Percentiles rank a stretch among this genome's conserved stretches.
These are phyloP conservation scores for Synergus japonicus DNA, from an alignment of 2,888 invertebrate genomes.

Conservation along the genomic window DNA sequence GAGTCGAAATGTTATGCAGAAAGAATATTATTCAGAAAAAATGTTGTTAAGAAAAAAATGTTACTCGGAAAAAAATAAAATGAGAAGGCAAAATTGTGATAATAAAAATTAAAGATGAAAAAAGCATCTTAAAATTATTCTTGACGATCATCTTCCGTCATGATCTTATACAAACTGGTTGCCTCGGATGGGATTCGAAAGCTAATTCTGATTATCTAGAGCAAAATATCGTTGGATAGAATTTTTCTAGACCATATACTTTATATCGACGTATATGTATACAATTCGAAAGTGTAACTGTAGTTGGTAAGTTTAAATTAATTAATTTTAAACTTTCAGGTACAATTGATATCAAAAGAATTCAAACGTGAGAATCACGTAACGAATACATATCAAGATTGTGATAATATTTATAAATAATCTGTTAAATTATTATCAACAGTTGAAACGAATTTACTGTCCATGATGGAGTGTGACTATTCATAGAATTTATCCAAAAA, in stretches of 20 bases:
- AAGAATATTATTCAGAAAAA: too few species aligned
- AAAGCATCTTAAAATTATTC: neutral
- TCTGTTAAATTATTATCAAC: slow-evolving; percentile 33
- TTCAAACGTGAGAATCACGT: slow-evolving; percentile 11
- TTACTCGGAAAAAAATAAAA: neutral
- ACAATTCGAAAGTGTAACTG: slow-evolving; percentile 22
- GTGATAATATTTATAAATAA: slow-evolving; percentile 48
- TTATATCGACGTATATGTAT: neutral
- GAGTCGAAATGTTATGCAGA: neutral
- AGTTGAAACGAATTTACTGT: slow-evolving; percentile 21
- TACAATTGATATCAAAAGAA: slow-evolving; percentile 36
- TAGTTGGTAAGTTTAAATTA: slow-evolving; percentile 21
- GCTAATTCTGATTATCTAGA: slow-evolving; percentile 19
- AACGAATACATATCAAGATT: slow-evolving; percentile 54
- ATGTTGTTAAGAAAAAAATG: neutral
- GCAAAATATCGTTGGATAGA: slow-evolving; percentile 28
- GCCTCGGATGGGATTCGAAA: slow-evolving; percentile 1
- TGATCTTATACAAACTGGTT: slow-evolving; percentile 17
- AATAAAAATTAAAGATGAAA: slow-evolving; percentile 7
- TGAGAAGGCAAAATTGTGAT: slow-evolving; percentile 13
- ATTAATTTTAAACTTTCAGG: slow-evolving; percentile 31
- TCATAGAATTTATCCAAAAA: neutral
- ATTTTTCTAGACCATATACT: slow-evolving; percentile 31
- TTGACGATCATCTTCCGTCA: slow-evolving; percentile 20
- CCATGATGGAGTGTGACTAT: neutral